Percentiles rank a stretch among this genome's conserved stretches.
These are phyloP conservation scores for Metalampra italica DNA, from an alignment of 2,888 invertebrate species.

Conservation along the genomic window DNA sequence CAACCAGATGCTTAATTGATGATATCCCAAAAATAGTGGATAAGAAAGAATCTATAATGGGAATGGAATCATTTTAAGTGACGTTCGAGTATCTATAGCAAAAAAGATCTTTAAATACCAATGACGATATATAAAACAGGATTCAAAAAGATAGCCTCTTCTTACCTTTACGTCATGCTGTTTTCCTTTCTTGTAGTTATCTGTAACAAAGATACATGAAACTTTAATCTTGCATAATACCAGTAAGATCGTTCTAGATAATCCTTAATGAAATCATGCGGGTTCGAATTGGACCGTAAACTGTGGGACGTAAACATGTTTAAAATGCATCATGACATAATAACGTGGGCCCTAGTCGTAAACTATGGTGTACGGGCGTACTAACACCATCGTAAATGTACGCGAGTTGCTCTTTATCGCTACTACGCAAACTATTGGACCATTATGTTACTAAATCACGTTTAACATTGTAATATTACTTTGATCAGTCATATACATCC, in stretches of 20 bases:
- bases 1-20: too few relatives aligned
- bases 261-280: too few relatives aligned
- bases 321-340: conserved; percentile 28
- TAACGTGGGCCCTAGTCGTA: conserved; percentile 19
- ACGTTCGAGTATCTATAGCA: too few relatives aligned
- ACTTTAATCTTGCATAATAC: too few relatives aligned
- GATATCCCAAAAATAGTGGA: too few relatives aligned
- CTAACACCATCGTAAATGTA: conserved; percentile 10
- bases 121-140: background rate
- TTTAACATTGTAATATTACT: background rate
- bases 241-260: too few relatives aligned
- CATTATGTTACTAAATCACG: background rate
- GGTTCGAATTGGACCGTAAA: too few relatives aligned
- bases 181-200: background rate
- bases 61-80: too few relatives aligned
- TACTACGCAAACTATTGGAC: background rate
- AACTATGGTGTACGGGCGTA: conserved; percentile 1
- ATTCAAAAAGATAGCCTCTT: background rate
- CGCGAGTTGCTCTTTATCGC: conserved; percentile 7
- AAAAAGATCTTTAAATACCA: too few relatives aligned
- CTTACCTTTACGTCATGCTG: background rate
- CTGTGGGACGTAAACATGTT: conserved; percentile 2
- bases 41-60: too few relatives aligned
- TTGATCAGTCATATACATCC: too few relatives aligned
- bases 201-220: background rate